These are phyloP conservation scores for Balanococcus diminutus DNA, from an alignment of 2,888 invertebrate genomes.

Conservation along the genomic window DNA sequence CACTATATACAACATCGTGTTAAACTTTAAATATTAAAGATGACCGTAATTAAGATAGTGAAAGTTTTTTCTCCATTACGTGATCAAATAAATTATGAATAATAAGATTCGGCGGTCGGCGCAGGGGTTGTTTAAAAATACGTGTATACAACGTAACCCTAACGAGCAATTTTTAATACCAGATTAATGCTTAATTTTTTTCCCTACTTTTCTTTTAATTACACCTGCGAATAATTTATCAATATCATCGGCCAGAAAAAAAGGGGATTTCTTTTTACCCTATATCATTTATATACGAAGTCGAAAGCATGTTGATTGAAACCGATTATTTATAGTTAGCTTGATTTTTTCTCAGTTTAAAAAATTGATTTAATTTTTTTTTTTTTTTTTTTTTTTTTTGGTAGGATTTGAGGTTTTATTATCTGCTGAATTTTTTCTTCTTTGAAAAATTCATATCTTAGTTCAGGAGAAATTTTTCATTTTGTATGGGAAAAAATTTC, in stretches of 20 bases:
- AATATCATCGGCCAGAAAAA: background rate
- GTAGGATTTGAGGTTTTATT: too few relatives aligned
- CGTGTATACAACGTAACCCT: conserved; percentile 27
- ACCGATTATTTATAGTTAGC: background rate
- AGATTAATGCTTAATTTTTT: conserved; percentile 22
- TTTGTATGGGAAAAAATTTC: too few relatives aligned
- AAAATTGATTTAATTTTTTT: too few relatives aligned
- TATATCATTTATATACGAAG: background rate
- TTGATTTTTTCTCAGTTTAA: background rate
- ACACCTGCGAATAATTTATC: conserved; percentile 24
- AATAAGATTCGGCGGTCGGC: background rate
- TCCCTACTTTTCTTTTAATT: background rate
- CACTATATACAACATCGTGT: background rate
- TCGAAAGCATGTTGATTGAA: background rate
- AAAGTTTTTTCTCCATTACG: conserved; percentile 20
- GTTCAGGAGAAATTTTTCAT: too few relatives aligned
- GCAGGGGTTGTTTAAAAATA: conserved; percentile 14
- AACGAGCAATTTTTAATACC: conserved; percentile 25
- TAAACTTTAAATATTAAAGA: conserved; percentile 26
- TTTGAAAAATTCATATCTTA: too few relatives aligned
- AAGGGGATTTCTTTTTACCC: background rate
- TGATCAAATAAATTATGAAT: conserved; percentile 26
- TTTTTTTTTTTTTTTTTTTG: too few relatives aligned
- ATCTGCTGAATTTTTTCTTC: too few relatives aligned
- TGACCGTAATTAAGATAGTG: conserved; percentile 28